These are phyloP conservation scores for Diabrotica undecimpunctata DNA, from an alignment of 1,140 invertebrate species.

Conservation along the genomic window DNA sequence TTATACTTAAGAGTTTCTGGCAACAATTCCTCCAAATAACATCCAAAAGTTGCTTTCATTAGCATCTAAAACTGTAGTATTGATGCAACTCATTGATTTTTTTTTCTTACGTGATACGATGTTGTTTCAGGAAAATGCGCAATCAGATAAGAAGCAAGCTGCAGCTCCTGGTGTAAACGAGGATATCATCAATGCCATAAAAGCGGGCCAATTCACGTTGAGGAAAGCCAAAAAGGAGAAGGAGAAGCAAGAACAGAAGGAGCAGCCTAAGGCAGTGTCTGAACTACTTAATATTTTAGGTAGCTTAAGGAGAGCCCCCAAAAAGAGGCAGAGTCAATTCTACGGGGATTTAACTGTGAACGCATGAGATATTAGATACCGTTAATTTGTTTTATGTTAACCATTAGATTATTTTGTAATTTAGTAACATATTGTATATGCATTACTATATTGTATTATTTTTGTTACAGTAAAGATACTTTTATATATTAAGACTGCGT, in stretches of 20 bases:
- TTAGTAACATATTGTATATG: constrained; percentile 3
- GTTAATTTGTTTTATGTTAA: not conserved
- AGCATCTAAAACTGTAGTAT: too few relatives aligned
- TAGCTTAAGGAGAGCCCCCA: constrained; percentile 59
- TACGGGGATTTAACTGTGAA: constrained; percentile 30
- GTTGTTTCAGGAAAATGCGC: constrained; percentile 13
- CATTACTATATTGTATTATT: not conserved
- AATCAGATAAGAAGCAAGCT: constrained; percentile 23
- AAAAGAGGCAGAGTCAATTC: constrained; percentile 36
- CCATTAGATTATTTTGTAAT: constrained; percentile 1
- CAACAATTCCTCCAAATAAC: too few relatives aligned
- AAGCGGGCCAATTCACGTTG: constrained; percentile 68
- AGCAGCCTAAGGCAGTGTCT: constrained; percentile 63
- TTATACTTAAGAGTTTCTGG: too few relatives aligned
- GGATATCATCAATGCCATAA: constrained; percentile 71
- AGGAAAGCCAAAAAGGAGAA: constrained; percentile 59
- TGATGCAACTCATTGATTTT: too few relatives aligned
- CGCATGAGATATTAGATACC: constrained; percentile 18
- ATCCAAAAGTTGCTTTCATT: too few relatives aligned
- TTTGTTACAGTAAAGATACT: not conserved
- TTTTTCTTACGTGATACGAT: too few relatives aligned
- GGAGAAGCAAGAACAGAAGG: constrained; percentile 54
- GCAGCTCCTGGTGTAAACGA: constrained; percentile 55
- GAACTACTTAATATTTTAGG: constrained; percentile 71
- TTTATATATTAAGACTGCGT: not conserved